Evolutionary conservation across 92 coral and sea anemone species (phyloP).

Genomic region (Nematostella vectensis): DNA sequence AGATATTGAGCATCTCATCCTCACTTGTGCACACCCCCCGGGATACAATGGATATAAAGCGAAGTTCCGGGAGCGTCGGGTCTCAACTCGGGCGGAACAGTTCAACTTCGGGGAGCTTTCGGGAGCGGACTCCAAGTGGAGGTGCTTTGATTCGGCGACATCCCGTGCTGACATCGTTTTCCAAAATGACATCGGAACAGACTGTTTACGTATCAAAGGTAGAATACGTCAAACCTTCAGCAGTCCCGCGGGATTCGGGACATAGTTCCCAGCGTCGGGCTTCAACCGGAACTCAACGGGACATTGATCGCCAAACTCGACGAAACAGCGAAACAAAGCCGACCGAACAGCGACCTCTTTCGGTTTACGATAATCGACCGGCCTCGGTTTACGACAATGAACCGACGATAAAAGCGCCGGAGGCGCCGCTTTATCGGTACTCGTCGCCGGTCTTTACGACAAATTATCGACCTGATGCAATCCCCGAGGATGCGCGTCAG

Average conservation of each 20-base stretch:
- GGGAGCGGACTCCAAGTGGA: slow-evolving; percentile 29
- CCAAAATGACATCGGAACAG: slow-evolving; percentile 60
- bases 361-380: slow-evolving; percentile 83
- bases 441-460: slow-evolving; percentile 66
- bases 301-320: slow-evolving; percentile 11
- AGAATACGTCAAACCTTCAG: not conserved
- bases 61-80: not conserved
- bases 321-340: slow-evolving; percentile 14
- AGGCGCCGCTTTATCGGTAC: slow-evolving; percentile 36
- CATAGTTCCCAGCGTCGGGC: slow-evolving; percentile 48
- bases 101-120: not conserved
- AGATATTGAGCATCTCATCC: slow-evolving; percentile 11
- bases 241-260: not conserved
- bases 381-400: slow-evolving; percentile 72
- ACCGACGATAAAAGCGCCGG: slow-evolving; percentile 20
- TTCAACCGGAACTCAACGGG: slow-evolving; percentile 56
- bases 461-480: slow-evolving; percentile 13
- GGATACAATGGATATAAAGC: not conserved
- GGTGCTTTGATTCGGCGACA: slow-evolving; percentile 46
- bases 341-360: slow-evolving; percentile 52
- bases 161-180: slow-evolving; percentile 63
- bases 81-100: not conserved
- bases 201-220: slow-evolving; percentile 33
- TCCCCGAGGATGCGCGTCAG: slow-evolving; percentile 26
- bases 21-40: not conserved